Base-by-base conservation (phyloP, 2,888 invertebrate genomes). In the Clivina fossor region DNA sequence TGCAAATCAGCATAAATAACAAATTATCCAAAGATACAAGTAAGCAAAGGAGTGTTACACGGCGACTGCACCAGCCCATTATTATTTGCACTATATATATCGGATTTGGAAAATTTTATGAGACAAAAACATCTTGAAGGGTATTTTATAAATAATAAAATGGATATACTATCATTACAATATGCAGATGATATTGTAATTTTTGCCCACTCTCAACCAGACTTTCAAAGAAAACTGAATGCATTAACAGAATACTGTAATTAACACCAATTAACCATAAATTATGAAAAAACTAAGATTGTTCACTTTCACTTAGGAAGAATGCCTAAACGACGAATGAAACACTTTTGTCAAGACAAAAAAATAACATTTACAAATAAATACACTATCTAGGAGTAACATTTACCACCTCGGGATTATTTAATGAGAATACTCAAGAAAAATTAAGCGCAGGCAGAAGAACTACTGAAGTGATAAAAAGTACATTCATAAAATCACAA, bases 121-220 rank as follows among this genome's bases (percentile, higher is more conserved):
- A n/a, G 37, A 37, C 15, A 37, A 16, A 7, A 3, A 3, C 13
- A 37, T 3, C 37, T 37, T 15, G 13, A 37, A 37, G 37, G 37
- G 3, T 37, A 13, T 13, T 18, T 11, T 32, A 32, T 32, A n/a
- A 32, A 4, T 4, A 32, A n/a, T 11, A 11, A n/a, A 32, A 32
- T 11, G 18, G 37, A 13, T 15, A 37, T 37, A 4, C 37, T 37
- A 13, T 13, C 13, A 5, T 13, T 37, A 13, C 8, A 37, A 37
- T 37, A 37, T 37, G 37, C 37, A 37, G 37, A 37, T 18, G 33
- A n/a, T 18, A n/a, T 37, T 16, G 37, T 37, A 3, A 13, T 37
- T 7, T 37, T 8, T 15, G 37, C 37, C 8, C 37, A 37, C 15
- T 13, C 13, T 3, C 5, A 8, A 3, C 37, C 37, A 37, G 37